A percentile compares a stretch with the other conserved stretches of the same genome.
Evolutionary conservation across 2,113 vertebrate species (phyloP).

Genomic region (Aythya baeri): DNA sequence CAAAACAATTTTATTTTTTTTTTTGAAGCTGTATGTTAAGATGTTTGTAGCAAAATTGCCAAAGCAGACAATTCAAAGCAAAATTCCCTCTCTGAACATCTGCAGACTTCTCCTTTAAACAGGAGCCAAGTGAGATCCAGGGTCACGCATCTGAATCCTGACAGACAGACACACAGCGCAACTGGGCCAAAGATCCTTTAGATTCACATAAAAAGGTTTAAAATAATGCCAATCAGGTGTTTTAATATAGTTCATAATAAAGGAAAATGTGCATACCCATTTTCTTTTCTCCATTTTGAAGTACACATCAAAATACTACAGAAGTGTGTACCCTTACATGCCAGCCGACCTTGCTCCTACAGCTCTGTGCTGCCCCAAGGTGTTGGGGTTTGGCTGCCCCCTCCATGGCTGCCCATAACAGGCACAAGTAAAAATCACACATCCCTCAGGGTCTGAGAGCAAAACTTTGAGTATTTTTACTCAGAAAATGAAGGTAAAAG

Average conservation of each 20-base stretch:
- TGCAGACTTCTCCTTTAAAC: neutral
- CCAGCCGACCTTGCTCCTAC: neutral
- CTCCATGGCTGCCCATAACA: neutral
- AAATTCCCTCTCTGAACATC: neutral
- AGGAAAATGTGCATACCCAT: neutral
- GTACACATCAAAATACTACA: neutral
- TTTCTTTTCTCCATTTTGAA: neutral
- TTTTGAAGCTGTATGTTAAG: neutral
- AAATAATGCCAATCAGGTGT: neutral
- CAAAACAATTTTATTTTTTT: neutral
- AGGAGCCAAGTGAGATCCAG: neutral
- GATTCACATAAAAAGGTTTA: neutral
- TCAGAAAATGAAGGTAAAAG: neutral
- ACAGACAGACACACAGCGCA: neutral
- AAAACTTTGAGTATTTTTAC: neutral
- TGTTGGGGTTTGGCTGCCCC: neutral
- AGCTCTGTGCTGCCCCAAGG: neutral
- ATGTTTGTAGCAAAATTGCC: neutral
- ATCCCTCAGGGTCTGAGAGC: neutral
- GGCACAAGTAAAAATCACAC: neutral
- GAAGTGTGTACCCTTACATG: neutral
- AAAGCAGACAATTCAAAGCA: conserved; percentile 3
- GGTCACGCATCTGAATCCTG: neutral
- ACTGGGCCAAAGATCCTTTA: neutral
- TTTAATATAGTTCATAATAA: neutral